phyloP scores from a whole-genome alignment of 2,113 vertebrate genomes.

The Gymnocephalus cernua region DNA sequence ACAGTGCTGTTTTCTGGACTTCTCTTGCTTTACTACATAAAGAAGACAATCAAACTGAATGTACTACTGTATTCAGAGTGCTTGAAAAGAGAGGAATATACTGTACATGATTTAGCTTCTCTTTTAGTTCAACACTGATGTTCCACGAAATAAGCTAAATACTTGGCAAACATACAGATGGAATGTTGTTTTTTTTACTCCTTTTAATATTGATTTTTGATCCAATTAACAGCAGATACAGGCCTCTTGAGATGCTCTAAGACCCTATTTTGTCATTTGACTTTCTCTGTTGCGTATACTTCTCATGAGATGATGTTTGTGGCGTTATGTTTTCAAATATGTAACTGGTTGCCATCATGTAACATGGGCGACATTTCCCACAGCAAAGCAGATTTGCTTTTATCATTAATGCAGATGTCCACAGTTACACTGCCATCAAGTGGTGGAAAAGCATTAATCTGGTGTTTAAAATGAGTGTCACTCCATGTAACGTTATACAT shows the following conservation, averaged over 20 bases:
- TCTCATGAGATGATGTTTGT: constrained; percentile 8
- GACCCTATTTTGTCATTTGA: neutral
- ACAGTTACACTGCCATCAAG: constrained; percentile 77
- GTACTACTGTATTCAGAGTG: neutral
- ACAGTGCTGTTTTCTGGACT: constrained; percentile 51
- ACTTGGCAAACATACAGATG: neutral
- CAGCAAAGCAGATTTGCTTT: constrained; percentile 12
- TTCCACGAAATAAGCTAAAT: constrained; percentile 7
- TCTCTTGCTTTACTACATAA: constrained; percentile 42
- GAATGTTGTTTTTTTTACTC: neutral
- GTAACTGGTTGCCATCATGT: neutral
- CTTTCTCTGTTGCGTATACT: neutral
- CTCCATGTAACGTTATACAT: neutral
- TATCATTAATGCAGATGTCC: constrained; percentile 37
- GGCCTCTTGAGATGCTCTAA: neutral
- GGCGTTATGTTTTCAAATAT: neutral
- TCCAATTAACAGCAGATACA: neutral
- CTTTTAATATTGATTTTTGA: neutral
- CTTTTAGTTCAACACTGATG: constrained; percentile 26
- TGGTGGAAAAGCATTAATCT: constrained; percentile 45
- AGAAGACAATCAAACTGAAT: constrained; percentile 9
- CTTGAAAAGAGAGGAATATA: neutral
- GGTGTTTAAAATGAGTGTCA: neutral
- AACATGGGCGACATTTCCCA: neutral
- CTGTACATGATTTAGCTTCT: neutral